Conservation (phyloP, 2,113 vertebrate genomes). For the Sorex fumeus region DNA sequence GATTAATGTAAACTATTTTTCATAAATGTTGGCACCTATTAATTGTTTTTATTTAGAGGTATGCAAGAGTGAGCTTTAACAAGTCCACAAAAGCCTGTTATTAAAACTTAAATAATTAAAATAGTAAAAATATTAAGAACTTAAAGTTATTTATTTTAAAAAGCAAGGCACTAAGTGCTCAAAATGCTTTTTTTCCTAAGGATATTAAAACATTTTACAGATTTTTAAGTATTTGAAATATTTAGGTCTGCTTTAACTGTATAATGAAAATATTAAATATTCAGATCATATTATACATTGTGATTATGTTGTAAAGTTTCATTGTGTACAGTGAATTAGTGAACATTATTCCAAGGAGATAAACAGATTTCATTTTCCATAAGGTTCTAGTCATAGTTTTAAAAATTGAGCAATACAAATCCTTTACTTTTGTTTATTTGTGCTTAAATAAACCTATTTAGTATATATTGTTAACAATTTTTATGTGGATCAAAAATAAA, state of each 20-base stretch:
- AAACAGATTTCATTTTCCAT: neutral
- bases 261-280: neutral
- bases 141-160: no score
- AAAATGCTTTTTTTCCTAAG: no score
- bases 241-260: neutral
- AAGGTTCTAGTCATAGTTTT: neutral
- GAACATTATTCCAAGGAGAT: neutral
- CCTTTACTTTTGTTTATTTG: constrained; percentile 7
- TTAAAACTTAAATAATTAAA: neutral
- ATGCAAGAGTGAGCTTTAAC: neutral
- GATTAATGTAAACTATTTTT: no score
- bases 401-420: neutral
- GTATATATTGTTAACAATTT: no score
- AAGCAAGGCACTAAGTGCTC: no score
- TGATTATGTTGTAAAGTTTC: neutral
- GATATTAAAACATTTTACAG: no score
- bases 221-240: no score
- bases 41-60: neutral
- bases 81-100: neutral
- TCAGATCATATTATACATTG: neutral
- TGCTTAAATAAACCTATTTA: neutral
- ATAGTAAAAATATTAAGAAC: no score
- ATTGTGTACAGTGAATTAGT: neutral
- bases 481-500: no score
- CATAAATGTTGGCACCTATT: no score